phyloP scores from a whole-genome alignment of 2,113 vertebrate species.

The Maccullochella peelii region DNA sequence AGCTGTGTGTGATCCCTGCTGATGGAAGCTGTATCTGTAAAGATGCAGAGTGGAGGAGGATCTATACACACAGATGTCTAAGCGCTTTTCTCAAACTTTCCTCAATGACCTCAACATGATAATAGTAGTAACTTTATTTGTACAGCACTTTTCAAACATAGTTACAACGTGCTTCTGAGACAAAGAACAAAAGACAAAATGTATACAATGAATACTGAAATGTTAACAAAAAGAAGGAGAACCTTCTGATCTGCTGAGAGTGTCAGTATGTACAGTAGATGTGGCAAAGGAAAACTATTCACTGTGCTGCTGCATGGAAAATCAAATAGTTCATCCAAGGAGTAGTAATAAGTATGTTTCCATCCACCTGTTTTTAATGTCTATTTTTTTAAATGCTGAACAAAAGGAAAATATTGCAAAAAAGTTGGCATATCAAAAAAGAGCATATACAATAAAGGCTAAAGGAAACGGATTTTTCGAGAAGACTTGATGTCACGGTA shows the following conservation, averaged over 20 bases:
- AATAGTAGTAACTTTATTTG: not conserved
- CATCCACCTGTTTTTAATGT: not conserved
- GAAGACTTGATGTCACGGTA: not conserved
- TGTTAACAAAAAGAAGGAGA: not conserved
- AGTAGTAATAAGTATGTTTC: not conserved
- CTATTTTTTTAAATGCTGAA: not conserved
- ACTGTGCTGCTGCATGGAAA: not conserved
- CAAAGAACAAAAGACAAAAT: not conserved
- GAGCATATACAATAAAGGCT: not conserved
- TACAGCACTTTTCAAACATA: not conserved
- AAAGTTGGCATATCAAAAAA: not conserved
- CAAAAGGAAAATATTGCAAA: not conserved
- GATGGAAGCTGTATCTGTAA: constrained; percentile 3
- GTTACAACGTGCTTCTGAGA: not conserved
- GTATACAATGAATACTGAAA: not conserved
- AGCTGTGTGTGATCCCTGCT: constrained; percentile 19
- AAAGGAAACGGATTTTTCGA: not conserved
- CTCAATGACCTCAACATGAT: not conserved
- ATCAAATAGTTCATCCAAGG: not conserved
- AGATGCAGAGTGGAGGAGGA: not conserved
- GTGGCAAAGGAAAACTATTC: not conserved
- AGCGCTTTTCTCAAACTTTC: not conserved
- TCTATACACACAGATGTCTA: not conserved
- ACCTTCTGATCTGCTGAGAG: not conserved
- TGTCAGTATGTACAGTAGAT: not conserved